Percentiles rank a stretch among this genome's conserved stretches.
Conservation (phyloP, 2,888 invertebrate species). For the Melanotus villosus region DNA sequence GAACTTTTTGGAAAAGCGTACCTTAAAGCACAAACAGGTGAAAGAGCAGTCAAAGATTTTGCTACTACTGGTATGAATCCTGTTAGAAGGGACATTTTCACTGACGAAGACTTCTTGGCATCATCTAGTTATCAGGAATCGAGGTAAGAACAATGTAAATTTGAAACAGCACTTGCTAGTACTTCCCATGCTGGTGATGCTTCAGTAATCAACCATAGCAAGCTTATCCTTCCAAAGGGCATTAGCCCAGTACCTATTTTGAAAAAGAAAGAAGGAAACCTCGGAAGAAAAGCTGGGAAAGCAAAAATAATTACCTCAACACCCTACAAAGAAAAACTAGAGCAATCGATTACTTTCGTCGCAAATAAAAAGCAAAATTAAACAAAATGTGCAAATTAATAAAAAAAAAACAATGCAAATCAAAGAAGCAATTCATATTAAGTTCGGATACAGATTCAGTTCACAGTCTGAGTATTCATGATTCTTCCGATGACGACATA, state of each 20-base stretch:
- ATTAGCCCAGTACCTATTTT: slow-evolving; percentile 5
- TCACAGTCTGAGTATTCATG: no score
- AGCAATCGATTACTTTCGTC: slow-evolving; percentile 2
- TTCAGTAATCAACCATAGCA: no score
- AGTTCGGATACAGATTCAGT: no score
- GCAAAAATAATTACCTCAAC: slow-evolving; percentile 24
- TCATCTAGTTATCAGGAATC: no score
- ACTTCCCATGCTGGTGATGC: no score
- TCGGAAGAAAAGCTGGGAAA: no score
- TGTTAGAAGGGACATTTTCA: neutral
- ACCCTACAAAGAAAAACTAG: slow-evolving; percentile 21
- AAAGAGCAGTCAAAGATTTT: slow-evolving; percentile 31
- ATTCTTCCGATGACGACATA: no score
- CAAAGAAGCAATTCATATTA: no score
- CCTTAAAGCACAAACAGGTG: slow-evolving; percentile 44
- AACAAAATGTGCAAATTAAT: neutral
- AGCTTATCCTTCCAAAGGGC: neutral
- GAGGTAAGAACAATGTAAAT: no score
- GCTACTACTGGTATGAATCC: neutral
- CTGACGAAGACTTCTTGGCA: neutral
- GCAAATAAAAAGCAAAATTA: no score
- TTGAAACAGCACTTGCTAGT: neutral
- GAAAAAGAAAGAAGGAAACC: slow-evolving; percentile 8
- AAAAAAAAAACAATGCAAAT: no score
- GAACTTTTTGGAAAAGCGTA: no score